A percentile compares a stretch with the other conserved stretches of the same genome.
These are phyloP conservation scores for Bradynema listronoti DNA, from an alignment of 1,140 invertebrate genomes.

Conservation along the genomic window DNA sequence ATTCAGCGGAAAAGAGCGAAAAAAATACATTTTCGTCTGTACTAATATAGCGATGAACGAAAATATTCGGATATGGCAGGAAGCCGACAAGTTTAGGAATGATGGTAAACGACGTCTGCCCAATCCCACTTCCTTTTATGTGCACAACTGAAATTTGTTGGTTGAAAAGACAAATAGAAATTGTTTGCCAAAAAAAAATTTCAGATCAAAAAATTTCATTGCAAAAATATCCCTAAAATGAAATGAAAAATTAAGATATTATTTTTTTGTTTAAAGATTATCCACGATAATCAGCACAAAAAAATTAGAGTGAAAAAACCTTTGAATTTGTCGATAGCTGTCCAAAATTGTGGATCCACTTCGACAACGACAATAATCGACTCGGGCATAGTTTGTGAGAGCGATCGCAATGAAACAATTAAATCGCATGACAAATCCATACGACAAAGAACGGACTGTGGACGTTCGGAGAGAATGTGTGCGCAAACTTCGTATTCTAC, in stretches of 20 bases:
- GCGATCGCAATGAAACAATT: constrained; percentile 48
- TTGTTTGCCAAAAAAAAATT: too few relatives aligned
- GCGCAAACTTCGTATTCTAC: constrained; percentile 51
- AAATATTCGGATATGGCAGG: constrained; percentile 48
- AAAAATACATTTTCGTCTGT: constrained; percentile 23
- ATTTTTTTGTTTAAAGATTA: too few relatives aligned
- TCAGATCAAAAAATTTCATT: too few relatives aligned
- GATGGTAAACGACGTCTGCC: constrained; percentile 45
- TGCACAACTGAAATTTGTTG: constrained; percentile 44
- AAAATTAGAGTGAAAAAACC: too few relatives aligned
- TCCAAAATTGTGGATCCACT: constrained; percentile 35
- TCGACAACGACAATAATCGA: constrained; percentile 43
- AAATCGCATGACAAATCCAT: constrained; percentile 45
- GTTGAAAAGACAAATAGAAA: too few relatives aligned
- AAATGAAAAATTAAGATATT: too few relatives aligned
- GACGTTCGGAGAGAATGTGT: constrained; percentile 48
- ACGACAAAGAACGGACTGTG: constrained; percentile 49
- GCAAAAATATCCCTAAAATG: too few relatives aligned
- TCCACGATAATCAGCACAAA: too few relatives aligned
- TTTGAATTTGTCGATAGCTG: constrained; percentile 35
- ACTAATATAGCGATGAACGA: constrained; percentile 36
- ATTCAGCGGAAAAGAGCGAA: constrained; percentile 10
- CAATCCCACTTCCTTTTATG: constrained; percentile 51
- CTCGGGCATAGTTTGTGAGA: constrained; percentile 29
- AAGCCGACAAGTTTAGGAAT: constrained; percentile 49